phyloP scores from a whole-genome alignment of 2,113 vertebrate genomes.

The Leucosticte australis region DNA sequence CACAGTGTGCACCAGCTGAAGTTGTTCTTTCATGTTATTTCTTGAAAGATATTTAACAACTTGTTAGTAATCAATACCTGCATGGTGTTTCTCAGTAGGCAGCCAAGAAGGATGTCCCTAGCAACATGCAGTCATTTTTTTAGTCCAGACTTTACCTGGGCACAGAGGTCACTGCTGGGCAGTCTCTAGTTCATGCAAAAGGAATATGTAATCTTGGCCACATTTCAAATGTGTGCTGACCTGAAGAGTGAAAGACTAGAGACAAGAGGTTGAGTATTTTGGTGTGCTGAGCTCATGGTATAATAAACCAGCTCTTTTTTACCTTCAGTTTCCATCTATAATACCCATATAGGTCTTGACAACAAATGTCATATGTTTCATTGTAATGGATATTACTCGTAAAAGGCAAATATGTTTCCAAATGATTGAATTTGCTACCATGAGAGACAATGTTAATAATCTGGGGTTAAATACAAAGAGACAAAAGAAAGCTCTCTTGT shows the following conservation, averaged over 20 bases:
- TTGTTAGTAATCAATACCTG: background rate
- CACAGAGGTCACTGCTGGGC: background rate
- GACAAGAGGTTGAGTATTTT: background rate
- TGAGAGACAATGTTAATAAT: slow-evolving; percentile 49
- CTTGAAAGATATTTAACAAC: background rate
- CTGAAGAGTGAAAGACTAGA: background rate
- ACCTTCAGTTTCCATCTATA: background rate
- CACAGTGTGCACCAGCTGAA: background rate
- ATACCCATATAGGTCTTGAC: background rate
- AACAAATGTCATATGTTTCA: background rate
- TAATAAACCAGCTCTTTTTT: background rate
- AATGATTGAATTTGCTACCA: slow-evolving; percentile 46
- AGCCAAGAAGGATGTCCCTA: background rate
- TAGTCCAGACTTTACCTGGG: background rate
- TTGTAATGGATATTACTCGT: background rate
- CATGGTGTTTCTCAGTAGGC: background rate
- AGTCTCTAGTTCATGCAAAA: background rate
- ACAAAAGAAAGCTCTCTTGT: slow-evolving; percentile 18
- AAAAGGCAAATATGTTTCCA: slow-evolving; percentile 21
- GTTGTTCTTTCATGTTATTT: background rate
- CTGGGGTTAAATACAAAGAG: slow-evolving; percentile 32
- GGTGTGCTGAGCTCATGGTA: background rate
- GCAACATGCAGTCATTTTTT: background rate
- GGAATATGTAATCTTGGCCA: background rate
- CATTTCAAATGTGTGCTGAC: background rate